These are phyloP conservation scores for Oryzias javanicus DNA, from an alignment of 2,113 vertebrate genomes.

Conservation along the genomic window DNA sequence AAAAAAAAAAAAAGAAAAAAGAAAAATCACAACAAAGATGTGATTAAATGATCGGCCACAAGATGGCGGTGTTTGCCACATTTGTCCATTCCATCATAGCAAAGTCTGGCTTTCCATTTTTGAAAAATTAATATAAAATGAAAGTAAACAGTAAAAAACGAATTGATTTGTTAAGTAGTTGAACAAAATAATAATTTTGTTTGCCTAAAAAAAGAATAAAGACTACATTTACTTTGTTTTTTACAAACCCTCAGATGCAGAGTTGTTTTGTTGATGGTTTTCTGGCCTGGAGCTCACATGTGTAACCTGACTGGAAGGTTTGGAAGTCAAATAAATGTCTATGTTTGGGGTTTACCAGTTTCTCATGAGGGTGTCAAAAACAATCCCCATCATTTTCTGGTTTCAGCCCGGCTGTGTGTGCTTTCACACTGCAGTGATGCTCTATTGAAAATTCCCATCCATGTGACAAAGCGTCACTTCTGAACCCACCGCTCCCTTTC, in stretches of 20 bases:
- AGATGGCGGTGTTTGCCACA: slow-evolving; percentile 4
- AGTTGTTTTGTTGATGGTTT: background rate
- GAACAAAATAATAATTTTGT: background rate
- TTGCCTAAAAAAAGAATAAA: no score
- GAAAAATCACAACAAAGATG: background rate
- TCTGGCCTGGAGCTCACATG: background rate
- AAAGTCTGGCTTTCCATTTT: background rate
- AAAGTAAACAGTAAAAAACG: no score
- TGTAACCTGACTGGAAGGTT: slow-evolving; percentile 5
- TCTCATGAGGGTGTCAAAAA: slow-evolving; percentile 33
- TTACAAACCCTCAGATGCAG: background rate
- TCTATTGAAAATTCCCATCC: slow-evolving; percentile 7
- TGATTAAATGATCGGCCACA: background rate
- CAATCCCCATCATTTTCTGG: background rate
- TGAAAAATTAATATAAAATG: no score
- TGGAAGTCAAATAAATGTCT: slow-evolving; percentile 4
- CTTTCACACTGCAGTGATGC: slow-evolving; percentile 18
- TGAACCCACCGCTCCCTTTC: background rate
- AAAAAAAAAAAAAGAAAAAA: no score
- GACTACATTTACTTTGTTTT: background rate
- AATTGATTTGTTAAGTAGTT: no score
- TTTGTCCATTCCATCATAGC: background rate
- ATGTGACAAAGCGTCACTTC: slow-evolving; percentile 6
- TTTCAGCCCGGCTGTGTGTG: slow-evolving; percentile 9
- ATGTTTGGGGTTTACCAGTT: slow-evolving; percentile 31